These are phyloP conservation scores for Parazoanthus swiftii DNA, from an alignment of 92 coral and sea anemone species.

Conservation along the genomic window DNA sequence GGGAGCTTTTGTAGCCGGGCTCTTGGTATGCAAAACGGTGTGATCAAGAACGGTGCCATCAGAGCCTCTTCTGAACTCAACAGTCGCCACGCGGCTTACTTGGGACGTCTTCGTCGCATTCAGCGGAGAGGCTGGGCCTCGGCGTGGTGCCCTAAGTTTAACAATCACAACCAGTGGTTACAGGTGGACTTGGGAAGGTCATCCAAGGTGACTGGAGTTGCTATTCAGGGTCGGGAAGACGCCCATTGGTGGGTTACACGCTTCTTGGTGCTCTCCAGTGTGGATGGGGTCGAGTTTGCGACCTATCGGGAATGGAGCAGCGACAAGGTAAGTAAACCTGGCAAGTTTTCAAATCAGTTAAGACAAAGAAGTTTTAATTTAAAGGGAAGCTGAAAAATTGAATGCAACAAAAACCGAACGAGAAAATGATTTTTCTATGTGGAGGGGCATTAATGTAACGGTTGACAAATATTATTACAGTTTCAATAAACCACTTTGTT, in stretches of 20 bases:
- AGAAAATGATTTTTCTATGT: too few relatives aligned
- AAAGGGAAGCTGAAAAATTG: background rate
- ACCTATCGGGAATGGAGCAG: conserved; percentile 48
- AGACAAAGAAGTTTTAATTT: background rate
- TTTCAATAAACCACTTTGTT: too few relatives aligned
- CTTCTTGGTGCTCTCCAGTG: conserved; percentile 50
- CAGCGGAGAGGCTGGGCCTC: conserved; percentile 49
- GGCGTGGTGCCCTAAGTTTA: conserved; percentile 61
- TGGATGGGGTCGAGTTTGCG: conserved; percentile 42
- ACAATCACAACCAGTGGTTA: conserved; percentile 58
- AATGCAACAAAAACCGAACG: background rate
- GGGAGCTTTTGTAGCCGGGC: conserved; percentile 60
- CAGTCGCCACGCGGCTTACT: conserved; percentile 52
- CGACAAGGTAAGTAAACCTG: conserved; percentile 38
- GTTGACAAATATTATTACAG: too few relatives aligned
- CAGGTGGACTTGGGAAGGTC: conserved; percentile 56
- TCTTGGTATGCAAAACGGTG: conserved; percentile 68
- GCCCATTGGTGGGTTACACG: conserved; percentile 55
- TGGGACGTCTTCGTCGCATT: conserved; percentile 69
- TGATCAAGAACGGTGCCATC: conserved; percentile 58
- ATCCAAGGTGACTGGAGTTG: conserved; percentile 57
- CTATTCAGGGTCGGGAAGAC: conserved; percentile 63
- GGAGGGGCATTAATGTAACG: too few relatives aligned
- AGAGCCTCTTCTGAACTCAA: conserved; percentile 71
- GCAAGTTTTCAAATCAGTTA: background rate